Percentiles rank a stretch among this genome's conserved stretches.
Evolutionary conservation across 2,797 vertebrate genomes (phyloP).

Genomic region (Clarias laeviceps): DNA sequence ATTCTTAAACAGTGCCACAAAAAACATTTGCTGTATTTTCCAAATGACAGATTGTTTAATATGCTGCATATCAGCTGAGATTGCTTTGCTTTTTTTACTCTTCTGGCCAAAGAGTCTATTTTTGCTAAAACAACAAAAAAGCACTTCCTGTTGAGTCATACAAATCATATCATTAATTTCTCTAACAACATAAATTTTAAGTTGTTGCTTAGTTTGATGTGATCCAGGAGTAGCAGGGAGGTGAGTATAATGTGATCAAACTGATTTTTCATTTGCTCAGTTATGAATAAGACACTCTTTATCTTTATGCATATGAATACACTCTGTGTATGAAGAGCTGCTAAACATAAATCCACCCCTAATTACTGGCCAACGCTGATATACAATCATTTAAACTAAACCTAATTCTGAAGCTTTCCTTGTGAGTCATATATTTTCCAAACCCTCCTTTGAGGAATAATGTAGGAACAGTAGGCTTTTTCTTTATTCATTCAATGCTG

Average conservation of each 20-base stretch:
- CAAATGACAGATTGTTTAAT: constrained; percentile 30
- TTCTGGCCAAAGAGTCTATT: background rate
- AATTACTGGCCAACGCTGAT: constrained; percentile 21
- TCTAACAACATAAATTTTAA: constrained; percentile 16
- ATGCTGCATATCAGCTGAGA: constrained; percentile 36
- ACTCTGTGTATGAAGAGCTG: constrained; percentile 24
- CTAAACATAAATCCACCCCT: constrained; percentile 30
- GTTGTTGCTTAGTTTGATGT: constrained; percentile 30
- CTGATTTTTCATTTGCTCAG: constrained; percentile 16
- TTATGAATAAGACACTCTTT: constrained; percentile 38
- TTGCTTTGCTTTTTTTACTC: constrained; percentile 20
- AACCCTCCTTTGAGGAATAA: constrained; percentile 21
- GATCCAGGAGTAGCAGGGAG: constrained; percentile 4
- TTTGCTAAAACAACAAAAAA: constrained; percentile 23
- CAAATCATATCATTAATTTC: constrained; percentile 4
- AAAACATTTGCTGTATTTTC: constrained; percentile 45
- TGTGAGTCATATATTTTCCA: constrained; percentile 18
- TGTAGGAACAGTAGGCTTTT: constrained; percentile 39
- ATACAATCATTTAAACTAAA: constrained; percentile 19
- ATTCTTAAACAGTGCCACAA: constrained; percentile 33
- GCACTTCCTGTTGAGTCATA: constrained; percentile 15
- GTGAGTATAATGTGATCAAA: constrained; percentile 28
- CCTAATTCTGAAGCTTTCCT: constrained; percentile 15
- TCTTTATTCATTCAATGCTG: constrained; percentile 44
- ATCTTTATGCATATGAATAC: constrained; percentile 24